Evolutionary conservation across 2,888 invertebrate genomes (phyloP).

Genomic region (Drosophila anomalata): DNA sequence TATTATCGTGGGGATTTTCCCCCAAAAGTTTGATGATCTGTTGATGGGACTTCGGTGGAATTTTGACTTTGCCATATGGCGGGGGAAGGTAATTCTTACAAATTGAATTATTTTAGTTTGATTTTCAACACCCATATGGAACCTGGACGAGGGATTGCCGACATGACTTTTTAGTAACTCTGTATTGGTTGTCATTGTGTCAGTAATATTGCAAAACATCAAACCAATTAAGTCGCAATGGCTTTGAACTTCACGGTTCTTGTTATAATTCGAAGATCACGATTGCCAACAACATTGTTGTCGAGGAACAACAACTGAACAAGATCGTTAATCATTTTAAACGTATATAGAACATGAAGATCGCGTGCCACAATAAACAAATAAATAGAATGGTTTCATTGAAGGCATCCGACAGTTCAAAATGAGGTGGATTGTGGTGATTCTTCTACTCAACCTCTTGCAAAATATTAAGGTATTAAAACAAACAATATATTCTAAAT

Average conservation of each 20-base stretch:
- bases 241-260: neutral
- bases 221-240: neutral
- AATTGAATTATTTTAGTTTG: conserved; percentile 54
- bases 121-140: conserved; percentile 30
- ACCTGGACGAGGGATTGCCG: neutral
- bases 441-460: conserved; percentile 39
- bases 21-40: conserved; percentile 47
- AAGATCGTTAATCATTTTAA: conserved; percentile 24
- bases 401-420: conserved; percentile 10
- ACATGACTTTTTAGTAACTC: neutral
- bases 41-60: conserved; percentile 64
- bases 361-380: conserved; percentile 44
- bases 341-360: conserved; percentile 41
- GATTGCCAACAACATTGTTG: conserved; percentile 44
- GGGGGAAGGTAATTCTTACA: conserved; percentile 25
- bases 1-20: conserved; percentile 47
- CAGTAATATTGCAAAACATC: neutral
- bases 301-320: conserved; percentile 29
- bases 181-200: neutral
- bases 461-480: conserved; percentile 48
- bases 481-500: neutral
- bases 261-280: conserved; percentile 1
- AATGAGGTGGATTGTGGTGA: conserved; percentile 50
- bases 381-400: conserved; percentile 52
- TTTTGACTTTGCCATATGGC: conserved; percentile 42